Evolutionary conservation across 1,140 invertebrate species (phyloP).

Genomic region (Lepidotrigona ventralis): DNA sequence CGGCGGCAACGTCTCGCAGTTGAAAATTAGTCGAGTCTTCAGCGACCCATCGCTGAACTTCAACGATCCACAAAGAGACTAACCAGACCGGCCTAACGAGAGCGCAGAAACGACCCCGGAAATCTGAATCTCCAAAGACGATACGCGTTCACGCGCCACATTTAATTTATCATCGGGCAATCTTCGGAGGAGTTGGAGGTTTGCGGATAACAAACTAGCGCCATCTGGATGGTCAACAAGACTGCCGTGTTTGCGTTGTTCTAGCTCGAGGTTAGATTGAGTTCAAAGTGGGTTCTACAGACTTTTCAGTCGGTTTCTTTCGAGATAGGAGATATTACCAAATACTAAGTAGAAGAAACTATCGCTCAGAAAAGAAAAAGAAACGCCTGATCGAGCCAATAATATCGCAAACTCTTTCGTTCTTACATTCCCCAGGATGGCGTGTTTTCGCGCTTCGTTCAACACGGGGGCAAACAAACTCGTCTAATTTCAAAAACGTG

Average conservation of each 20-base stretch:
- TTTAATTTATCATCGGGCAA: neutral
- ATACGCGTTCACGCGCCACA: neutral
- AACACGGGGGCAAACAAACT: neutral
- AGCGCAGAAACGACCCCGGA: too few species aligned
- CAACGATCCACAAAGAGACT: conserved; percentile 1
- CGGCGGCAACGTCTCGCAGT: neutral
- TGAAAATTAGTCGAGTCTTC: neutral
- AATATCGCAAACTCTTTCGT: neutral
- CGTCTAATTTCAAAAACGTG: neutral
- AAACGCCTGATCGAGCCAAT: neutral
- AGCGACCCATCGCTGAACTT: neutral
- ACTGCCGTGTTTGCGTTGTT: neutral
- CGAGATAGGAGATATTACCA: too few species aligned
- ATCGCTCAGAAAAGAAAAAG: too few species aligned
- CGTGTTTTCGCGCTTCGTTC: neutral
- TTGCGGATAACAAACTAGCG: neutral
- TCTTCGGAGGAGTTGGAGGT: neutral
- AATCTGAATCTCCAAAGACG: neutral
- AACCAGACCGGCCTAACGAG: neutral
- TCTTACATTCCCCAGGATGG: neutral
- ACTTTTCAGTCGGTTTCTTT: too few species aligned
- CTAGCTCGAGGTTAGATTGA: too few species aligned
- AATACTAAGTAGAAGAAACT: neutral
- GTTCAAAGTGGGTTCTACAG: neutral
- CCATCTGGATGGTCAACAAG: neutral